Conservation (phyloP, 2,113 vertebrate genomes). For the Cyprinodon tularosa region DNA sequence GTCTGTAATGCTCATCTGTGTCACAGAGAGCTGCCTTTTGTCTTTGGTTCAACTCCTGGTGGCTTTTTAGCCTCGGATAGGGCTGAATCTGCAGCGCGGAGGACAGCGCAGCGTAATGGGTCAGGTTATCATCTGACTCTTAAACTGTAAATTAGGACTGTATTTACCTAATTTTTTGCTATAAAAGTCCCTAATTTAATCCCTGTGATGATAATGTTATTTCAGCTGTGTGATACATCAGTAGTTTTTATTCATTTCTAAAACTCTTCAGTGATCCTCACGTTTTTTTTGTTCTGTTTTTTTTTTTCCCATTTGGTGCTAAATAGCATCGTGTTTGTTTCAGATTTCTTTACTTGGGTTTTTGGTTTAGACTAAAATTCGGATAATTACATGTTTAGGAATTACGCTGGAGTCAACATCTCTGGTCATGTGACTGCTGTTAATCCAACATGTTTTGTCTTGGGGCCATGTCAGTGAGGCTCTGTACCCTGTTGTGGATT, state of each 20-base stretch:
- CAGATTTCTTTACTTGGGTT: neutral
- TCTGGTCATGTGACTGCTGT: slow-evolving; percentile 38
- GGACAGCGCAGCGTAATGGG: neutral
- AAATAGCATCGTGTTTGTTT: neutral
- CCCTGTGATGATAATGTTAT: slow-evolving; percentile 2
- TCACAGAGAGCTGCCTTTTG: slow-evolving; percentile 25
- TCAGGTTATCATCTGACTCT: slow-evolving; percentile 3
- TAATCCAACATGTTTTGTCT: slow-evolving; percentile 61
- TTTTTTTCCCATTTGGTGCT: neutral
- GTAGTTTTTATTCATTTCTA: neutral
- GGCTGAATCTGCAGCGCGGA: slow-evolving; percentile 12
- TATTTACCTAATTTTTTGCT: neutral
- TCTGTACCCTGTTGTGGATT: slow-evolving; percentile 30
- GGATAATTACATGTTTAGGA: slow-evolving; percentile 44
- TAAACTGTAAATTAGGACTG: neutral
- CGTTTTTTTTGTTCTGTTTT: neutral
- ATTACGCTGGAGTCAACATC: slow-evolving; percentile 34
- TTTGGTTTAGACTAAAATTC: slow-evolving; percentile 38
- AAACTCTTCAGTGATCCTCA: neutral
- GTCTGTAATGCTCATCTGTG: slow-evolving; percentile 10
- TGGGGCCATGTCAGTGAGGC: slow-evolving; percentile 42
- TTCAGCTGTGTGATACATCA: slow-evolving; percentile 14
- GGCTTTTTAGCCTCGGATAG: slow-evolving; percentile 35
- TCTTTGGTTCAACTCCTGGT: slow-evolving; percentile 15
- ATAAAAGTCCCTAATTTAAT: slow-evolving; percentile 9